Evolutionary conservation across 2,888 invertebrate genomes (phyloP).

Genomic region (Diogma glabrata): DNA sequence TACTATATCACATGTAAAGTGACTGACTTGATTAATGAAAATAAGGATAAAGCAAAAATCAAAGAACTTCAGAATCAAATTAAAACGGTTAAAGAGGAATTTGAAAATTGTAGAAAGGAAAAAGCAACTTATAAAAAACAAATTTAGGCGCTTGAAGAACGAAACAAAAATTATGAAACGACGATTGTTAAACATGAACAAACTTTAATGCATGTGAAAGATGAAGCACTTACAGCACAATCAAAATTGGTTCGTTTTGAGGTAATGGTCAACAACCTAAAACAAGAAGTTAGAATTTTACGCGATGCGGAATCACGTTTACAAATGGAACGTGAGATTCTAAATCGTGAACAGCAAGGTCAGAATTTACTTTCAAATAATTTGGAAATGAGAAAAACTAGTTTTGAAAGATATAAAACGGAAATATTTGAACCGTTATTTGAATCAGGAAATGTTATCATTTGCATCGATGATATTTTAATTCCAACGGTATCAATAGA

Average conservation of each 20-base stretch:
- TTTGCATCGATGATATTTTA: too few relatives aligned
- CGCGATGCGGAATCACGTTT: slow-evolving; percentile 67
- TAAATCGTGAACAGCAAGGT: slow-evolving; percentile 64
- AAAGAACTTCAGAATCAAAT: too few relatives aligned
- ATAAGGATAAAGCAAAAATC: too few relatives aligned
- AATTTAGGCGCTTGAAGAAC: slow-evolving; percentile 72
- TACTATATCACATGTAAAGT: too few relatives aligned
- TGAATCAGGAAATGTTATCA: too few relatives aligned
- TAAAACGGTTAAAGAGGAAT: too few relatives aligned
- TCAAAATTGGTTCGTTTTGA: slow-evolving; percentile 62
- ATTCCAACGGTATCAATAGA: too few relatives aligned
- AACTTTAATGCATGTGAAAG: slow-evolving; percentile 62
- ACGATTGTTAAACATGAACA: slow-evolving; percentile 81
- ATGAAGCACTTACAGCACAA: slow-evolving; percentile 63
- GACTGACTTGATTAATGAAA: too few relatives aligned
- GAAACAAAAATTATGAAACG: slow-evolving; percentile 67
- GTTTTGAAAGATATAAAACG: slow-evolving; percentile 71
- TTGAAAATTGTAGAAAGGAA: too few relatives aligned
- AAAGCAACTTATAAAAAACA: slow-evolving; percentile 76
- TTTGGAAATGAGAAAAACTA: slow-evolving; percentile 79
- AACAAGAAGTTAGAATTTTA: slow-evolving; percentile 64
- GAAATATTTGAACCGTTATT: too few relatives aligned
- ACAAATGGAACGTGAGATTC: slow-evolving; percentile 67
- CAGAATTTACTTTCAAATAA: slow-evolving; percentile 71
- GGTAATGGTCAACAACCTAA: slow-evolving; percentile 60